phyloP scores from a whole-genome alignment of 2,113 vertebrate species.

The Psammodynastes pulverulentus region DNA sequence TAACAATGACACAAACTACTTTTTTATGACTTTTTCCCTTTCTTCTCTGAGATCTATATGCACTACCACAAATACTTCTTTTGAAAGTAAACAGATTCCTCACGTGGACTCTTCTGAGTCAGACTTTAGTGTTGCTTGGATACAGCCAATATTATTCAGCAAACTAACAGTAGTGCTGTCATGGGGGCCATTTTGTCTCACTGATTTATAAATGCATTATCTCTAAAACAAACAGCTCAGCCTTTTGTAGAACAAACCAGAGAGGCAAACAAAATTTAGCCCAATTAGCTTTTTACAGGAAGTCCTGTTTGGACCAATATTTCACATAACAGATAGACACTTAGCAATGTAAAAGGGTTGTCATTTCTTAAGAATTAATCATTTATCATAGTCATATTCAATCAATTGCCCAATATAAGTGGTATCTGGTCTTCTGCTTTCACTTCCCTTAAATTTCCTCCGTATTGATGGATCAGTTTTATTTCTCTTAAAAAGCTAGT shows the following conservation, averaged over 20 bases:
- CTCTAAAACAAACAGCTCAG: constrained; percentile 37
- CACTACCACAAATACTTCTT: not conserved
- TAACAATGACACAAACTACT: not conserved
- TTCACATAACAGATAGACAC: constrained; percentile 23
- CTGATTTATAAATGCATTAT: constrained; percentile 49
- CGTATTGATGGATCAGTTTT: constrained; percentile 11
- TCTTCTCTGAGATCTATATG: not conserved
- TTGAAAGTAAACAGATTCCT: constrained; percentile 38
- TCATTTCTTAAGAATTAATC: constrained; percentile 20
- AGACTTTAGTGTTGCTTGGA: constrained; percentile 30
- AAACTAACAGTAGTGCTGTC: constrained; percentile 1
- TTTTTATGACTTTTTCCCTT: not conserved
- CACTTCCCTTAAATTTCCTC: not conserved
- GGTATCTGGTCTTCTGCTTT: constrained; percentile 3
- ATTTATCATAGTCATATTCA: not conserved
- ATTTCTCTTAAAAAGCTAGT: not conserved
- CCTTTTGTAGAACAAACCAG: constrained; percentile 25
- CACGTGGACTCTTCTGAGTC: not conserved
- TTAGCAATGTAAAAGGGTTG: constrained; percentile 15
- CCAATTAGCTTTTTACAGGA: constrained; percentile 29
- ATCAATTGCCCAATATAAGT: not conserved
- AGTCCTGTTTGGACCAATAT: constrained; percentile 33
- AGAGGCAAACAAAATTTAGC: constrained; percentile 7
- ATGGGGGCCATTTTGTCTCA: constrained; percentile 17
- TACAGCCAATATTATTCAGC: constrained; percentile 22